Evolutionary conservation across 2,888 invertebrate genomes (phyloP), one percentile per base, ranked within the genome.

Genomic region (Sipunculus nudus): DNA sequence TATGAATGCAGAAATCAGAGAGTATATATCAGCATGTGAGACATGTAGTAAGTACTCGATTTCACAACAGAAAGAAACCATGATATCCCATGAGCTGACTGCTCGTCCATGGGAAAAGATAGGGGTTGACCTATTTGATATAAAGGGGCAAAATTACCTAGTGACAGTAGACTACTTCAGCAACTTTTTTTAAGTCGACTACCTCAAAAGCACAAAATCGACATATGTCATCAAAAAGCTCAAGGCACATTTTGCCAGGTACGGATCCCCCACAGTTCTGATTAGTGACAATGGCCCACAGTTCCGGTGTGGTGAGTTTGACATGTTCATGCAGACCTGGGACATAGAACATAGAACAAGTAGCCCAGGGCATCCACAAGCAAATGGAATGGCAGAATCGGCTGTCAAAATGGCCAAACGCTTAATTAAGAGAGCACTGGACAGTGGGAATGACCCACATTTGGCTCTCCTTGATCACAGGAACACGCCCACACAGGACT

Each of bases 71-170:
- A 38, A 25, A 21, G 59, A 70, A 47, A 40, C 65, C 13, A 35
- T 70, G 10, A 40, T 52, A 2, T 21, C 47, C 8, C 61, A 61
- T 43, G 58, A 64, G 2, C 35, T 63, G 3, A 63, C 67, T n/a
- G 39, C 60, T n/a, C 56, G 61, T 25, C 72, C 72, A 29, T 73
- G 57, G 57, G 49, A 58, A 23, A 70, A 62, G 35, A 56, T 72
- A n/a, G 67, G 61, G 2, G 59, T 61, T 26, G 71, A 74, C 43
- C 32, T 74, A 3, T 73, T 73, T 54, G 50, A 26, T 4, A 39
- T 59, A 3, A 38, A 63, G 19, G 57, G 45, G 5, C 35, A 58
- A 28, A 52, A 71, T 25, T 72, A 69, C 59, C 53, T 71, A 2
- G 32, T 71, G 16, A 63, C 60, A 25, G 63, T 68, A 4, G 71